Evolutionary conservation across 2,113 vertebrate genomes (phyloP).

Genomic region (Cochlearius cochlearius): DNA sequence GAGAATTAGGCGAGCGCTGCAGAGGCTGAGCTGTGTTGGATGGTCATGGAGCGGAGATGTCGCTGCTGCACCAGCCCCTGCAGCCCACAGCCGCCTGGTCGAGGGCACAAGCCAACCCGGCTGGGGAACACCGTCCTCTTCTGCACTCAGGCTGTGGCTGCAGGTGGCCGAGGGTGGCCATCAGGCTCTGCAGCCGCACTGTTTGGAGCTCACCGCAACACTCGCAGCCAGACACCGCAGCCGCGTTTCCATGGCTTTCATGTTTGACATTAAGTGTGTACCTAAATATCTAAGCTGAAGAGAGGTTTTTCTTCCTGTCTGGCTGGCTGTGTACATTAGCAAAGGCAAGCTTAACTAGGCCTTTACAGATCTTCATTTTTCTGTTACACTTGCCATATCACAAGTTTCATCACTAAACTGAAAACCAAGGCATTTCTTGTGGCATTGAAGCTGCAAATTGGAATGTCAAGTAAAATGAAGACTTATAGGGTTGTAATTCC

Average conservation of each 20-base stretch:
- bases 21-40: background rate
- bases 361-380: constrained; percentile 39
- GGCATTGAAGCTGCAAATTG: constrained; percentile 64
- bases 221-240: background rate
- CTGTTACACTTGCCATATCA: constrained; percentile 46
- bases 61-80: background rate
- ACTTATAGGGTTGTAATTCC: constrained; percentile 52
- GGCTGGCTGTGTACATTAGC: background rate
- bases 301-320: background rate
- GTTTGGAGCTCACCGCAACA: fast-evolving
- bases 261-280: background rate
- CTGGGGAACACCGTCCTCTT: background rate
- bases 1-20: background rate
- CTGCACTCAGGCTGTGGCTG: fast-evolving
- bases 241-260: background rate
- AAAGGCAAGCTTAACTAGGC: constrained; percentile 1
- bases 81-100: background rate
- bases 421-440: constrained; percentile 49
- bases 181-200: background rate
- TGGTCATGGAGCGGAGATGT: background rate
- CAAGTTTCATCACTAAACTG: constrained; percentile 30
- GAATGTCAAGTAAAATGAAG: constrained; percentile 64
- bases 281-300: background rate
- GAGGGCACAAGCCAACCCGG: background rate
- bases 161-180: background rate